These are phyloP conservation scores for Acropternis orthonyx DNA, from an alignment of 2,797 vertebrate genomes.

Conservation along the genomic window DNA sequence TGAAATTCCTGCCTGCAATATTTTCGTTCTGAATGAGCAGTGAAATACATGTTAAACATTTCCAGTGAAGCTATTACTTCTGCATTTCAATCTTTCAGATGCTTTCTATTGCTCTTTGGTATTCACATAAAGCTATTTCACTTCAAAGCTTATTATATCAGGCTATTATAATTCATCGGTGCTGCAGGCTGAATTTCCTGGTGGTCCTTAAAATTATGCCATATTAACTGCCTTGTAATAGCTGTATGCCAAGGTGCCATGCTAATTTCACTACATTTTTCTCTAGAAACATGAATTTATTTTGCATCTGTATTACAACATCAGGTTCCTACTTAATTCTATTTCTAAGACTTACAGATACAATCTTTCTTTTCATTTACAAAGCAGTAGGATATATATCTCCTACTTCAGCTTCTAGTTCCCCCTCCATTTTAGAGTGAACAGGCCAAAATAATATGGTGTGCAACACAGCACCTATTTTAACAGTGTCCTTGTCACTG, in stretches of 20 bases:
- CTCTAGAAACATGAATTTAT: not conserved
- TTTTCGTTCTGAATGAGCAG: not conserved
- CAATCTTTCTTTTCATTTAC: not conserved
- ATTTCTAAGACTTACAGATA: not conserved
- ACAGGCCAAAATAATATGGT: not conserved
- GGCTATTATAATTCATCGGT: not conserved
- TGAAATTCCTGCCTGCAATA: not conserved
- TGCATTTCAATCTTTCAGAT: not conserved
- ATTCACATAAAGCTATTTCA: conserved; percentile 4
- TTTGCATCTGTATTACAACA: not conserved
- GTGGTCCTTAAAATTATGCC: conserved; percentile 23
- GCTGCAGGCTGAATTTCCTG: conserved; percentile 38
- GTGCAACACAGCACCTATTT: not conserved
- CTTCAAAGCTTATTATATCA: not conserved
- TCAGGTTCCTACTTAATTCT: not conserved
- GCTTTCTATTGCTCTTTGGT: not conserved
- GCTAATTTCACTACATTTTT: not conserved
- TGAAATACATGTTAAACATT: not conserved
- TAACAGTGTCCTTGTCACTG: not conserved
- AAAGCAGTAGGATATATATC: not conserved
- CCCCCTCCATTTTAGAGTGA: not conserved
- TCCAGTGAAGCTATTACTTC: not conserved
- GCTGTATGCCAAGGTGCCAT: not conserved
- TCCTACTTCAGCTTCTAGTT: conserved; percentile 8
- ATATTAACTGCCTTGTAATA: not conserved